These are phyloP conservation scores for Anastrepha obliqua DNA, from an alignment of 1,140 invertebrate species.

Conservation along the genomic window DNA sequence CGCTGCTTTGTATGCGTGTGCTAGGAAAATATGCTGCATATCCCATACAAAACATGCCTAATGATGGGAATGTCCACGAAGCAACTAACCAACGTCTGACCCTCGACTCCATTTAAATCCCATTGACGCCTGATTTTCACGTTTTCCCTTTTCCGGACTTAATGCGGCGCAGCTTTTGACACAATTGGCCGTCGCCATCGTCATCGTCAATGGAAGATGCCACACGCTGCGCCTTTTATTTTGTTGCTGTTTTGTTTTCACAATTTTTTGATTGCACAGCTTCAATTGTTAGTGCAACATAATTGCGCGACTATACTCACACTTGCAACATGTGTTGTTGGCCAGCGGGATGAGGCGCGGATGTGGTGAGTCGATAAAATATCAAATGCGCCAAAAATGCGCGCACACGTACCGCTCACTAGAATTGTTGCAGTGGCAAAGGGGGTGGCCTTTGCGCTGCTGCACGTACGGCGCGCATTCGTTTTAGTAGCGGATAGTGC, in stretches of 20 bases:
- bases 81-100: slow-evolving; percentile 2
- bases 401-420: not conserved
- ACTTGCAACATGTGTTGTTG: not conserved
- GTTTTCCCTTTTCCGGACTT: slow-evolving; percentile 30
- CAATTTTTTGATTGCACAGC: slow-evolving; percentile 19
- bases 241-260: slow-evolving; percentile 3
- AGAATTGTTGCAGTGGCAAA: not conserved
- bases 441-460: not conserved
- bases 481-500: slow-evolving; percentile 7
- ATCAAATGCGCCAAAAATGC: slow-evolving; percentile 43
- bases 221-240: slow-evolving; percentile 40
- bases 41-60: slow-evolving; percentile 24
- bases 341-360: not conserved
- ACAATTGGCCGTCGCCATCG: slow-evolving; percentile 17
- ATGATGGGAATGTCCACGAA: slow-evolving; percentile 51
- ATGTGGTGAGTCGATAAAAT: slow-evolving; percentile 20
- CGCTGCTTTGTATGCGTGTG: not conserved
- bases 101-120: slow-evolving; percentile 48
- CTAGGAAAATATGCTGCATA: slow-evolving; percentile 24
- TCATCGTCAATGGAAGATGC: slow-evolving; percentile 12
- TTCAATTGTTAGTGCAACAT: slow-evolving; percentile 49
- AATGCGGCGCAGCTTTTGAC: slow-evolving; percentile 28
- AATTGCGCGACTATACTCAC: not conserved
- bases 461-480: not conserved
- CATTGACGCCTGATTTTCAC: slow-evolving; percentile 52